Base-by-base conservation (phyloP, 1,140 invertebrate species). In the Pararge aegeria region DNA sequence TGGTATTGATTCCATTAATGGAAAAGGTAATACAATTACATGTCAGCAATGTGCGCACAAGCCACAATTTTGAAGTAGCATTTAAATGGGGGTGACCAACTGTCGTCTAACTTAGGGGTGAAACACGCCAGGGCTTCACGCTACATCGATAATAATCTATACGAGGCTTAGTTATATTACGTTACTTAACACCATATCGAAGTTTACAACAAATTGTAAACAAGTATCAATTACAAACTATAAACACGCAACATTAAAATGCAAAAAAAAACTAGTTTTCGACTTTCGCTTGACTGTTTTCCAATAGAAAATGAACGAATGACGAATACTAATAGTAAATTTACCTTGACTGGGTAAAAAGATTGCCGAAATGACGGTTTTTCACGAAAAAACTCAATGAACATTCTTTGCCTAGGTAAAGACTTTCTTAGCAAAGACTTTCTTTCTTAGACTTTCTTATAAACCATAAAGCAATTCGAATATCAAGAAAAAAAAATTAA, bases 41-140 rank as follows among this genome's bases (percentile, higher is more conserved):
- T 63, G 56, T 44, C 58, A 65, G 77, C 75, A 78, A 78, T 80
- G 83, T 79, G 80, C 78, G 73, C 78, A 75, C 87, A 87, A 81
- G 82, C 83, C 82, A 85, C 78, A 86, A 81, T 87, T 61, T 74
- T 87, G 77, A 88, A 89, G 81, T 87, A 83, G 72, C 64, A 74
- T 84, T 86, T 78, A 78, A 75, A 86, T 73, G 75, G 78, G 86
- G 87, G 83, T 86, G 83, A 89, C 87, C 87, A 89, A 89, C 87
- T 89, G 87, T 85, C 85, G 83, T 74, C 66, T 70, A 78, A 81
- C 66, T 78, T 71, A 73, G 71, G 82, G 79, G 78, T 70, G 74
- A 74, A 76, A 76, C 74, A 74, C 70, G 73, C 70, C 74, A 83
- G 68, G 78, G 76, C 78, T 87, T 83, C 82, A 80, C 83, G 76